A percentile compares a stretch with the other conserved stretches of the same genome.
Conservation (phyloP, 1,140 invertebrate species). For the Aphelenchoides avenae region DNA sequence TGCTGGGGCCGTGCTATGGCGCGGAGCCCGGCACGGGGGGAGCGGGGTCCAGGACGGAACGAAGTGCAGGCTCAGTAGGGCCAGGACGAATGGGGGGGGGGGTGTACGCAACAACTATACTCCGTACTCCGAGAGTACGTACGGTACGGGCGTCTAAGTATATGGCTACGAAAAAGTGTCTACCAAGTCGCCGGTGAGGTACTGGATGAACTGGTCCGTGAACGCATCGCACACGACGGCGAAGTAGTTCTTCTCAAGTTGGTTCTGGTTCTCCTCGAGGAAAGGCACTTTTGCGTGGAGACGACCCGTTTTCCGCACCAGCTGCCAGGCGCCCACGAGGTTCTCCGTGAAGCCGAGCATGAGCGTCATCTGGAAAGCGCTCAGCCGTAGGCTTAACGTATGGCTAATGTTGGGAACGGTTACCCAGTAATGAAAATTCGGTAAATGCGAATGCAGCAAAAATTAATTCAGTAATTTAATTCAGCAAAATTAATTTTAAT, state of each 20-base stretch:
- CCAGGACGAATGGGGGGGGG: too few relatives aligned
- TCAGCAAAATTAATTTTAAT: too few relatives aligned
- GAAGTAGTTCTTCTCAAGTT: slow-evolving; percentile 57
- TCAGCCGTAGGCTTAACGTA: background rate
- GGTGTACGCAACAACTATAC: too few relatives aligned
- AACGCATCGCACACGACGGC: slow-evolving; percentile 47
- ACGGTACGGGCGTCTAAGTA: too few relatives aligned
- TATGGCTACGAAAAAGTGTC: slow-evolving; percentile 2
- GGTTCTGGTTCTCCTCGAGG: slow-evolving; percentile 52
- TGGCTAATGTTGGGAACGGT: background rate
- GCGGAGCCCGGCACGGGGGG: too few relatives aligned
- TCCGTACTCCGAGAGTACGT: too few relatives aligned
- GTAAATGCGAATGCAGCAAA: too few relatives aligned
- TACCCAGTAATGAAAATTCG: background rate
- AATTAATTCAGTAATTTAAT: too few relatives aligned
- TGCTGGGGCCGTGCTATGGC: too few relatives aligned
- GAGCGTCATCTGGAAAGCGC: slow-evolving; percentile 41
- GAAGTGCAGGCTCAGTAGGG: too few relatives aligned
- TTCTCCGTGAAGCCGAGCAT: slow-evolving; percentile 58
- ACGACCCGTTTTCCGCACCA: slow-evolving; percentile 51
- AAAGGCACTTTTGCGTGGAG: slow-evolving; percentile 49
- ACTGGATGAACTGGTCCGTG: slow-evolving; percentile 42
- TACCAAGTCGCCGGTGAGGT: slow-evolving; percentile 37
- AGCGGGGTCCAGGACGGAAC: too few relatives aligned
- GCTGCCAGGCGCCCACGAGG: slow-evolving; percentile 51